phyloP scores from a whole-genome alignment of 2,113 vertebrate species.

The Brachyhypopomus occidentalis region DNA sequence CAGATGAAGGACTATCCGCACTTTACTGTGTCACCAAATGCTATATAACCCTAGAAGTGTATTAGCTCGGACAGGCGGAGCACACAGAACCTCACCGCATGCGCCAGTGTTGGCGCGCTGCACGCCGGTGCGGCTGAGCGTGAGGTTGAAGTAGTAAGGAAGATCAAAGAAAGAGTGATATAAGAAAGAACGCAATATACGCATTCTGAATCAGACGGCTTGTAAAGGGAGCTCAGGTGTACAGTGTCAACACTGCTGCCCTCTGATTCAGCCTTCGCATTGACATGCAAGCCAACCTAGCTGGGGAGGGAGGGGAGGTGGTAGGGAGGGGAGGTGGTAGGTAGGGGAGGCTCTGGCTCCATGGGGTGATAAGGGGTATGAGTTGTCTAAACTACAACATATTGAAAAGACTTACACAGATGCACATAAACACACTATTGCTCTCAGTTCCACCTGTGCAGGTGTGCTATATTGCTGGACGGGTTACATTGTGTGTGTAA shows the following conservation, averaged over 20 bases:
- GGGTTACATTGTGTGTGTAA: conserved; percentile 54
- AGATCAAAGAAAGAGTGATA: not conserved
- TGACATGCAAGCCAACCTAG: not conserved
- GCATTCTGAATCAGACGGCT: not conserved
- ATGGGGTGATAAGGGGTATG: conserved; percentile 18
- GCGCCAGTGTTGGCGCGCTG: too few relatives aligned
- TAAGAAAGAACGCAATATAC: too few relatives aligned
- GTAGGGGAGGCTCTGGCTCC: conserved; percentile 55
- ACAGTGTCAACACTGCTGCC: not conserved
- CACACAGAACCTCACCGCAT: not conserved
- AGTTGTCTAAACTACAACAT: conserved; percentile 27
- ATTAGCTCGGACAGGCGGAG: not conserved
- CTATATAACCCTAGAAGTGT: not conserved
- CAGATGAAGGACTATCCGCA: not conserved
- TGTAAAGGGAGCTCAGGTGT: not conserved
- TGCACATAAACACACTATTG: conserved; percentile 45
- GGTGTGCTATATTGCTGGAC: conserved; percentile 52
- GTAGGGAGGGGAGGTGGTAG: conserved; percentile 37
- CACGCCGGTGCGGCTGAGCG: not conserved
- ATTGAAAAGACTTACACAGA: too few relatives aligned
- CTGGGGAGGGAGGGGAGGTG: not conserved
- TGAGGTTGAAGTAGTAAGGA: not conserved
- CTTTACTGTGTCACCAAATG: conserved; percentile 1
- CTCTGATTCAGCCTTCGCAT: conserved; percentile 5
- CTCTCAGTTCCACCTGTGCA: conserved; percentile 51